Conservation (phyloP, 1,140 invertebrate genomes). For the Condylostylus longicornis region DNA sequence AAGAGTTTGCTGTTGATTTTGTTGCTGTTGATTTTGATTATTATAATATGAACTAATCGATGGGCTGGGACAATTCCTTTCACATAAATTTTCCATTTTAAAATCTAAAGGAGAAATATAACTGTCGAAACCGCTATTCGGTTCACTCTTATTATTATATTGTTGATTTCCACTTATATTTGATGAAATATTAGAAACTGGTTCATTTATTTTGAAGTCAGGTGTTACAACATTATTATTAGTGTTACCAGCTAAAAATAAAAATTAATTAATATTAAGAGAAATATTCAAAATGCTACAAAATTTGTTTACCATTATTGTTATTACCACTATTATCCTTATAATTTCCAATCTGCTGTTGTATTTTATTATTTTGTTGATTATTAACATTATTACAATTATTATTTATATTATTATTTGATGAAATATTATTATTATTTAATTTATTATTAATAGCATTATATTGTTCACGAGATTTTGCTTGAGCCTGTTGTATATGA, state of each 20-base stretch:
- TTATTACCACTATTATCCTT: conserved; percentile 6
- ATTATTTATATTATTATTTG: no score
- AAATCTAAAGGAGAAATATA: conserved; percentile 27
- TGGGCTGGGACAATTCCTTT: conserved; percentile 26
- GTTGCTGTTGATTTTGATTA: conserved; percentile 1
- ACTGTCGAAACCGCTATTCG: conserved; percentile 30
- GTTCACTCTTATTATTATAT: conserved; percentile 17
- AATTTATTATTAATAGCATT: conserved; percentile 22
- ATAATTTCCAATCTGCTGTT: no score
- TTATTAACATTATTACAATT: no score
- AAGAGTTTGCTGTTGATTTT: conserved; percentile 2
- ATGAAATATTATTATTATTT: conserved; percentile 20
- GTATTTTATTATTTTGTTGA: no score
- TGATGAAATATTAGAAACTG: conserved; percentile 22
- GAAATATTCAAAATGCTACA: background rate
- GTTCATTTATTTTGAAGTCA: conserved; percentile 30
- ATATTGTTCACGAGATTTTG: conserved; percentile 26
- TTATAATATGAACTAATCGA: conserved; percentile 15
- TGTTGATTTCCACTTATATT: conserved; percentile 9
- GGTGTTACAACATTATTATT: conserved; percentile 23
- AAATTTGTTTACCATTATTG: conserved; percentile 8
- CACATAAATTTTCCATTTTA: conserved; percentile 30
- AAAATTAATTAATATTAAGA: no score
- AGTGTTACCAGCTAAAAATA: no score
- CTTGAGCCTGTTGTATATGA: conserved; percentile 32